Evolutionary conservation across 2,113 vertebrate species (phyloP).

Genomic region (Plestiodon gilberti): DNA sequence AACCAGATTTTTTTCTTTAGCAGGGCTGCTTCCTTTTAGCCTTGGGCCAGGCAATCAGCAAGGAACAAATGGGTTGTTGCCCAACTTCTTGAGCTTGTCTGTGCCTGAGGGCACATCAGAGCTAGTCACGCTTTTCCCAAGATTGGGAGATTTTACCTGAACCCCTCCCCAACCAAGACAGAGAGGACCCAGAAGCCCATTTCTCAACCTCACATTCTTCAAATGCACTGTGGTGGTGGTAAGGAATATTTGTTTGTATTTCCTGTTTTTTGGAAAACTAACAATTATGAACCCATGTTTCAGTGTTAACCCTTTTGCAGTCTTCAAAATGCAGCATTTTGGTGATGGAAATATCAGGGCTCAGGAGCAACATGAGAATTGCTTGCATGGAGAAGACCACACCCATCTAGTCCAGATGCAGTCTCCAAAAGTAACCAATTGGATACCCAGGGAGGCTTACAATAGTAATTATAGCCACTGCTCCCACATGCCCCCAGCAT

Average conservation of each 20-base stretch:
- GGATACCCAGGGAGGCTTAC: not conserved
- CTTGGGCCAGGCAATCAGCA: not conserved
- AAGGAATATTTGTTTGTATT: not conserved
- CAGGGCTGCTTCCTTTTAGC: not conserved
- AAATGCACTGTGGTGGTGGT: not conserved
- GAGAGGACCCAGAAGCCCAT: not conserved
- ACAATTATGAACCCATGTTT: too few relatives aligned
- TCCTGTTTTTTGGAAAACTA: not conserved
- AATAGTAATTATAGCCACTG: not conserved
- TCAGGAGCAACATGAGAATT: not conserved
- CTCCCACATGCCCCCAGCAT: not conserved
- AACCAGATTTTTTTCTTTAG: not conserved
- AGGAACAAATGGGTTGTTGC: not conserved
- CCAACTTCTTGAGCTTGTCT: not conserved
- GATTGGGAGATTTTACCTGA: not conserved
- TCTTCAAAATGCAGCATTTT: too few relatives aligned
- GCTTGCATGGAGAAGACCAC: not conserved
- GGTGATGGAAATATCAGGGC: not conserved
- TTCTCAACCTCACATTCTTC: not conserved
- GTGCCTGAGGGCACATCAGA: not conserved
- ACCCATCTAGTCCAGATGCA: not conserved
- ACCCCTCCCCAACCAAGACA: not conserved
- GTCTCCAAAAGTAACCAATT: not conserved
- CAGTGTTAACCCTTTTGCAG: too few relatives aligned
- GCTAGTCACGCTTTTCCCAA: not conserved